Percentiles rank a stretch among this genome's conserved stretches.
Conservation (phyloP, 2,797 vertebrate genomes). For the Gymnocypris eckloni region DNA sequence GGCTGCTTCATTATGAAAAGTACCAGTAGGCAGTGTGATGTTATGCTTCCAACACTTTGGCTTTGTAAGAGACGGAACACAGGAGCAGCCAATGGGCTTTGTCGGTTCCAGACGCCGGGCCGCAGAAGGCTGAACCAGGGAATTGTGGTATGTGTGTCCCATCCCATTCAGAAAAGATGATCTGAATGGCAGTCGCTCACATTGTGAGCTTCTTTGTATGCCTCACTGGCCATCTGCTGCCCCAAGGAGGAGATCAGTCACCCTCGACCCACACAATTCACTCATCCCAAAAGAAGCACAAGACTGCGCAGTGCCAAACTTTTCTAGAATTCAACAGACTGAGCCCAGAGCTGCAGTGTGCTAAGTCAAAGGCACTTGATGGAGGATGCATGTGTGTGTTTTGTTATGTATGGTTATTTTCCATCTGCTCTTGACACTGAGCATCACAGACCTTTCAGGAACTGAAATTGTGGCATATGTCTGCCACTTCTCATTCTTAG, state of each 20-base stretch:
- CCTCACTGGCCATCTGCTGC: conserved; percentile 74
- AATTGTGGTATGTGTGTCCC: conserved; percentile 46
- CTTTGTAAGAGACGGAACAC: conserved; percentile 32
- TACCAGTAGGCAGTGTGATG: conserved; percentile 35
- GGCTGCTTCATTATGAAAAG: conserved; percentile 43
- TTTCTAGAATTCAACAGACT: conserved; percentile 63
- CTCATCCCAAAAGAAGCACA: conserved; percentile 59
- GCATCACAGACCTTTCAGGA: not conserved
- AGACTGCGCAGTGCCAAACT: conserved; percentile 45
- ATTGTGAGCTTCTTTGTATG: conserved; percentile 56
- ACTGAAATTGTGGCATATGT: not conserved
- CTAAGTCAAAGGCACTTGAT: conserved; percentile 51
- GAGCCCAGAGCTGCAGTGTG: conserved; percentile 48
- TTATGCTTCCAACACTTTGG: conserved; percentile 38
- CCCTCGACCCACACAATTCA: conserved; percentile 62
- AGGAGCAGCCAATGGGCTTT: conserved; percentile 32
- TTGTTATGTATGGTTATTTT: conserved; percentile 34
- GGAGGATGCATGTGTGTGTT: conserved; percentile 13
- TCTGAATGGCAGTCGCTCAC: conserved; percentile 59
- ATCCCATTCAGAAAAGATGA: conserved; percentile 50
- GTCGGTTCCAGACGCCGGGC: conserved; percentile 23
- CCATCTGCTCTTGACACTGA: conserved; percentile 66
- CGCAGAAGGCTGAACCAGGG: conserved; percentile 43
- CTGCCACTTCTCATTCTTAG: not conserved
- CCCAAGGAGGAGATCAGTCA: conserved; percentile 58